Conservation (phyloP, 2,888 invertebrate genomes). For the Phragmatobia fuliginosa region DNA sequence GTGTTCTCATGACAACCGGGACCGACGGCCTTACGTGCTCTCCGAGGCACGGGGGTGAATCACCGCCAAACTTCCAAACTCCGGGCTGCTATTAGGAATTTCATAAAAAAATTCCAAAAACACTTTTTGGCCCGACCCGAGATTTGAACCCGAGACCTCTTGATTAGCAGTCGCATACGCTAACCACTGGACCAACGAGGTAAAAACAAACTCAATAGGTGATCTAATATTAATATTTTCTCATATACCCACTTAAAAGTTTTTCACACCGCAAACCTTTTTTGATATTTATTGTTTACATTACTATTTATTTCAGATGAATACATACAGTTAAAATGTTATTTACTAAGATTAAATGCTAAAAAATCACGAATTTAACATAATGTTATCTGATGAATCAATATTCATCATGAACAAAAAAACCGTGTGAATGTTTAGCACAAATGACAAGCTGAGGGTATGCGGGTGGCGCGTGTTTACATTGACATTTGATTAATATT, state of each 20-base stretch:
- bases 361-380: slow-evolving; percentile 3
- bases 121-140: no score
- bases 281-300: background rate
- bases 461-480: slow-evolving; percentile 71
- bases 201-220: background rate
- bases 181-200: no score
- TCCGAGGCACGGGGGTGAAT: no score
- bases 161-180: no score
- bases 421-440: slow-evolving; percentile 55
- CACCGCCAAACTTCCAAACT: no score
- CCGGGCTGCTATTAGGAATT: no score
- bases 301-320: background rate
- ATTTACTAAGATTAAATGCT: background rate
- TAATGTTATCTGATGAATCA: slow-evolving; percentile 19
- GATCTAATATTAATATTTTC: background rate
- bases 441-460: slow-evolving; percentile 49
- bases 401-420: slow-evolving; percentile 25
- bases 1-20: no score
- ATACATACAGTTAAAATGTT: background rate
- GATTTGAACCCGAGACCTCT: no score
- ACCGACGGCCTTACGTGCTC: no score
- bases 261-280: background rate
- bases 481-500: slow-evolving; percentile 39
- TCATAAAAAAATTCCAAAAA: no score
- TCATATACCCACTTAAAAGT: background rate